Percentiles rank a stretch among this genome's conserved stretches.
Evolutionary conservation across 2,113 vertebrate genomes (phyloP).

Genomic region (Hemiprocne comata): DNA sequence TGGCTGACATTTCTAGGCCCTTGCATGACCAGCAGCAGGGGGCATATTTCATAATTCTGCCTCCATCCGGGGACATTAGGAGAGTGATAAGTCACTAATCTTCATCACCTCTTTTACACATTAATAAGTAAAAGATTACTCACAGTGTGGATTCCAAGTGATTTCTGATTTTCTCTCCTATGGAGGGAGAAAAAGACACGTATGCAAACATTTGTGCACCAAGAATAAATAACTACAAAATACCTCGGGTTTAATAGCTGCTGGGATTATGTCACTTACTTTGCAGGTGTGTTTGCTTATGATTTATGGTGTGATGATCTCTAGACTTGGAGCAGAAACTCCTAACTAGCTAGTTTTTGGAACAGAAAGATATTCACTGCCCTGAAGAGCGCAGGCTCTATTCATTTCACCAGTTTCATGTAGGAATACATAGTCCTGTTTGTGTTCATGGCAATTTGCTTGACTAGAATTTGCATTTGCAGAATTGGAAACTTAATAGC

Average conservation of each 20-base stretch:
- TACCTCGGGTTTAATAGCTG: slow-evolving; percentile 13
- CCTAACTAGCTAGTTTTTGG: neutral
- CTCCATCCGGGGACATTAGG: neutral
- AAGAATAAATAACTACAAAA: neutral
- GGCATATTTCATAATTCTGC: slow-evolving; percentile 41
- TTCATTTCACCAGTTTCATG: neutral
- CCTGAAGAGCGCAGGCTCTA: neutral
- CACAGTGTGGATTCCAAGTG: neutral
- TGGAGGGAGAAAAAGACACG: neutral
- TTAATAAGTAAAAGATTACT: neutral
- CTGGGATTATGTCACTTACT: slow-evolving; percentile 38
- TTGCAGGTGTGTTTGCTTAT: slow-evolving; percentile 38
- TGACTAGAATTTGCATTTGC: neutral
- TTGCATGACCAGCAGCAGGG: slow-evolving; percentile 25
- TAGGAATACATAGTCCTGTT: neutral
- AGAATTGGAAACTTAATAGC: neutral
- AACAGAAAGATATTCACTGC: neutral
- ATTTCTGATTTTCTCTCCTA: neutral
- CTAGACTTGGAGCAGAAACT: slow-evolving; percentile 10
- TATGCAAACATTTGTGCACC: neutral
- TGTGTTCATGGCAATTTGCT: neutral
- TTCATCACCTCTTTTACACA: neutral
- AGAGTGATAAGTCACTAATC: slow-evolving; percentile 30
- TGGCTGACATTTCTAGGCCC: neutral
- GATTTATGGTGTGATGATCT: slow-evolving; percentile 50